Percentiles rank a stretch among this genome's conserved stretches.
Conservation (phyloP, 2,888 invertebrate genomes). For the Xiphydria camelus region DNA sequence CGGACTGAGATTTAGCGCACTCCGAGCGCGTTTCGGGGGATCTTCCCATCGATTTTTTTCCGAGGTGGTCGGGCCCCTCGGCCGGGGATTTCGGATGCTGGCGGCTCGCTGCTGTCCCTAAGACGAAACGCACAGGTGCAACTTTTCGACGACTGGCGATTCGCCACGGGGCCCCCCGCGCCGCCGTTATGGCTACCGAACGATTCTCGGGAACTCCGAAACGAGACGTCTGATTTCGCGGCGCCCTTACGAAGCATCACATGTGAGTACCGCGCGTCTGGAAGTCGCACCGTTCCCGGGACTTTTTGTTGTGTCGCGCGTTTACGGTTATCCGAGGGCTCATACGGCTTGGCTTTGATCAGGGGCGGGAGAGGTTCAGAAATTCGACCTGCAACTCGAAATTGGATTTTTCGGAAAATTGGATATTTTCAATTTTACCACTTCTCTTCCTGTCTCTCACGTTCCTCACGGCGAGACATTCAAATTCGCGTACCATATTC, state of each 20-base stretch:
- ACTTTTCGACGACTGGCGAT: too few species aligned
- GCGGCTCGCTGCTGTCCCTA: too few species aligned
- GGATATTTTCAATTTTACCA: too few species aligned
- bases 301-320: slow-evolving; percentile 3
- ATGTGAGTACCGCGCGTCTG: slow-evolving; percentile 38
- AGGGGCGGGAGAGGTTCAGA: slow-evolving; percentile 21
- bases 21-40: neutral
- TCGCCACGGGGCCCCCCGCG: slow-evolving; percentile 25
- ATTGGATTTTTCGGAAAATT: too few species aligned
- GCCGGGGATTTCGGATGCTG: neutral
- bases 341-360: slow-evolving; percentile 27
- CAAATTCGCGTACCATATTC: too few species aligned
- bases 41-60: slow-evolving; percentile 1
- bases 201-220: slow-evolving; percentile 37
- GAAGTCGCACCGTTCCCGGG: slow-evolving; percentile 1
- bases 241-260: slow-evolving; percentile 38
- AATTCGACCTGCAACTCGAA: neutral
- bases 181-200: slow-evolving; percentile 45
- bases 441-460: too few species aligned
- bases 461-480: too few species aligned
- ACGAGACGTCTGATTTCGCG: slow-evolving; percentile 36
- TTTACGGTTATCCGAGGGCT: neutral
- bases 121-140: too few species aligned
- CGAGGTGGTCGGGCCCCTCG: neutral
- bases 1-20: too few species aligned